Base-by-base conservation (phyloP, 2,113 vertebrate genomes). In the Lonchura striata region DNA sequence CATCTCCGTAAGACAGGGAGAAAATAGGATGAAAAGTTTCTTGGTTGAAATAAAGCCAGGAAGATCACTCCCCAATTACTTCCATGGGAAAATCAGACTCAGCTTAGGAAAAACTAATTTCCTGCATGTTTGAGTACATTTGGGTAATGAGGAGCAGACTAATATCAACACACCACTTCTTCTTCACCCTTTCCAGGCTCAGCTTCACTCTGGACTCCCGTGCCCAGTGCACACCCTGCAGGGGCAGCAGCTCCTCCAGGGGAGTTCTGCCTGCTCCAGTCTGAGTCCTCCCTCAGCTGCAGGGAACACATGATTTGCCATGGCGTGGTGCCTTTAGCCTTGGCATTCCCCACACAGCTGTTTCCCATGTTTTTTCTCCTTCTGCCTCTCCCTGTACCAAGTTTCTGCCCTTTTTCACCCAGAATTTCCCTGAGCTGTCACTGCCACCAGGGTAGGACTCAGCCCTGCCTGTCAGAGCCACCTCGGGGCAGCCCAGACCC, bases 391-490 rank as follows among this genome's bases (percentile, higher is more conserved):
- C 8, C 69, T 27, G 9, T 13, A 27, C 50, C 15, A 4, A 28
- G 6, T 4, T 81, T 76, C 39, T 52, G 10, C 42, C 17, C 19
- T 30, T 66, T 54, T n/a, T 61, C n/a, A 74, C 28, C n/a, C 15
- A 6, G 0, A 5, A 13, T 42, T 74, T 52, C 60, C 65, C 35
- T 7, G 5, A 46, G 33, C 25, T 15, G 11, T 20, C 27, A 2
- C 33, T 9, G 3, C 11, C 42, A 3, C 0, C 3, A 9, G 39
- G 2, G 27, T 0, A 2, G 61, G 16, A 22, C 31, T 44, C n/a
- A 21, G 21, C 28, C 24, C 35, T 31, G 33, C 8, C 3, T 0
- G 0, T 4, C 1, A 15, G 39, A 63, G 35, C 11, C 0, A 0
- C 8, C 13, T 9, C 5, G 0, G 30, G 15, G 13, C 15, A 65